phyloP scores from a whole-genome alignment of 2,113 vertebrate species.

The Pedionomus torquatus region DNA sequence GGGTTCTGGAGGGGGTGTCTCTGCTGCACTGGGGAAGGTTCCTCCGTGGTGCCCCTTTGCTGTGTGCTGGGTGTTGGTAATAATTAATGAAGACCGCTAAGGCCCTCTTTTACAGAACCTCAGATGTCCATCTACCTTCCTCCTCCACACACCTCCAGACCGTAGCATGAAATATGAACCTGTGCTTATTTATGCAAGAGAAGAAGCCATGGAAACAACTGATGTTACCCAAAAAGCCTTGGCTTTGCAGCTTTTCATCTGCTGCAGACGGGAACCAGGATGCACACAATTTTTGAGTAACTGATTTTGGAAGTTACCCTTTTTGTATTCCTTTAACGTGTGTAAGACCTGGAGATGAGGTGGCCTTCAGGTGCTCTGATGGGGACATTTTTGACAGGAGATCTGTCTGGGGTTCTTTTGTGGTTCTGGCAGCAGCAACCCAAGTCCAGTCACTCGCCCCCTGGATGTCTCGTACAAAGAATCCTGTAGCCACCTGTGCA shows the following conservation, averaged over 20 bases:
- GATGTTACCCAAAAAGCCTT: background rate
- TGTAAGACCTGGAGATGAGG: background rate
- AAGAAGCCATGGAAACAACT: background rate
- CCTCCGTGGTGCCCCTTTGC: accelerated
- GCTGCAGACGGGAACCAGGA: background rate
- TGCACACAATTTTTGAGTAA: background rate
- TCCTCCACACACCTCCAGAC: too few species aligned
- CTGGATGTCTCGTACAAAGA: background rate
- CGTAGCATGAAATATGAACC: accelerated
- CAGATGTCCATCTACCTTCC: too few species aligned
- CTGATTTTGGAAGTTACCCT: background rate
- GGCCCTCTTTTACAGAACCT: background rate
- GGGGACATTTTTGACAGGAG: accelerated
- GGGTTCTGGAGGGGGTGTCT: too few species aligned
- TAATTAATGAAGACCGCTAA: background rate
- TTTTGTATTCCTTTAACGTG: background rate
- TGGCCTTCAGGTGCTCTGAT: background rate
- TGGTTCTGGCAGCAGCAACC: background rate
- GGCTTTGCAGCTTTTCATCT: background rate
- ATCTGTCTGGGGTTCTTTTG: background rate
- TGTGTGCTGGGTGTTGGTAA: background rate
- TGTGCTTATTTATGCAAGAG: background rate
- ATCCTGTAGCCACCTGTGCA: accelerated
- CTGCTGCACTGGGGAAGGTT: background rate
- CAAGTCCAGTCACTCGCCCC: background rate